Base-by-base conservation (phyloP, 2,113 vertebrate genomes). In the Hippocampus guttulatus region DNA sequence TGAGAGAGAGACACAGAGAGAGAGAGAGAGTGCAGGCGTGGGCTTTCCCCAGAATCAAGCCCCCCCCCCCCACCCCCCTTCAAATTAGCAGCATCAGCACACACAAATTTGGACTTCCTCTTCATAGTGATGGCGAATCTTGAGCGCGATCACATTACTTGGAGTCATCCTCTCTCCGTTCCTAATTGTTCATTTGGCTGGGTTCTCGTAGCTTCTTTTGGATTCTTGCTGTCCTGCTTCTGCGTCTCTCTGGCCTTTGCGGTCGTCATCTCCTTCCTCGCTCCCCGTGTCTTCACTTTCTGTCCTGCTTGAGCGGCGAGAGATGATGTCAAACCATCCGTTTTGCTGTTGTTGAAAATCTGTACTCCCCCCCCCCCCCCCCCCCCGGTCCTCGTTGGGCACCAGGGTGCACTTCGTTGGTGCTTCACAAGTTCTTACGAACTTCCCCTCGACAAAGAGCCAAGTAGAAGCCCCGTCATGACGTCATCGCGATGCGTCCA, bases 1-100 rank as follows among this genome's bases (percentile, higher is more conserved):
- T n/a, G n/a, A n/a, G n/a, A n/a, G n/a, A n/a, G n/a, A n/a, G n/a
- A n/a, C n/a, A n/a, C n/a, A 2, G 43, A 14, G 43, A 14, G 43
- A 45, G 51, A 16, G 30, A 16, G 58, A 33, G 60, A 38, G 18
- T 38, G 60, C 23, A 45, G 41, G 38, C 38, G 38, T 41, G 40
- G 40, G 63, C 41, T 64, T 43, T 47, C 23, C 41, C n/a, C 6
- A 45, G 41, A 65, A 47, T 16, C 7, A 16, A 10, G 11, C n/a
- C 23, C 41, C 23, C 2, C 64, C 41, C 43, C 2, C 64, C 41
- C 23, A 1, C 3, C 23, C 62, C 21, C 64, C 41, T 27, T 47
- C 64, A 65, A 45, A 49, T 65, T 18, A 47, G 64, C 63, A 14
- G 63, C 38, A 43, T 25, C 43, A 27, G 63, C 64, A 47, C 64